Evolutionary conservation across 2,888 invertebrate species (phyloP), one percentile per base, ranked within the genome.

Genomic region (Eretmocerus hayati): DNA sequence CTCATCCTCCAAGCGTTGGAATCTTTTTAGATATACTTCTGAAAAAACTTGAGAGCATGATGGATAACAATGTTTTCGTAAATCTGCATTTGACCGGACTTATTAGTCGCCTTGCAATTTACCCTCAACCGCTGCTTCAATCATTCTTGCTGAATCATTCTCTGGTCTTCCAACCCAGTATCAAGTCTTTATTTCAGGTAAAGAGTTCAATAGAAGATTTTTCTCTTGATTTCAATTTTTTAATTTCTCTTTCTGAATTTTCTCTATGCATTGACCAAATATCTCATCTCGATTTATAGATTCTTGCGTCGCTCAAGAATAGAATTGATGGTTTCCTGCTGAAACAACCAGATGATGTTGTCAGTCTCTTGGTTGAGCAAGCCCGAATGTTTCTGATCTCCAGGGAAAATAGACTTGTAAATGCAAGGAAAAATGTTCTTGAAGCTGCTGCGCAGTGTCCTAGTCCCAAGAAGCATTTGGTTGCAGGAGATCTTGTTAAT

Each of bases 161-260:
- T 69, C 81, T 84, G 59, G 85, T 89, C 58, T 81, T 92, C 64
- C 91, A 92, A 68, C 92, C 93, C 2, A 88, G 88, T 64, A 87
- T 94, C 66, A 88, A 90, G 66, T 92, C 91, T 4, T 77, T 95
- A 55, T 87, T 87, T 71, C 93, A 93, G 81, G 93, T 90, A 67
- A 69, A 68, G 59, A 42, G 21, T n/a, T n/a, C n/a, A n/a, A n/a
- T n/a, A n/a, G n/a, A n/a, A n/a, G n/a, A n/a, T n/a, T n/a, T n/a
- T n/a, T n/a, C n/a, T 52, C 37, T 22, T 50, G 15, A 42, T 47
- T 32, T 44, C 23, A 33, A 36, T 16, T 52, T 18, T 30, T 41
- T 50, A 26, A 22, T 20, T 41, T 21, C 19, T 30, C 16, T 40
- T 21, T 8, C 2, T 33, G n/a, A n/a, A n/a, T n/a, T n/a, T n/a